Evolutionary conservation across 2,113 vertebrate species (phyloP).

Genomic region (Microtus richardsoni): DNA sequence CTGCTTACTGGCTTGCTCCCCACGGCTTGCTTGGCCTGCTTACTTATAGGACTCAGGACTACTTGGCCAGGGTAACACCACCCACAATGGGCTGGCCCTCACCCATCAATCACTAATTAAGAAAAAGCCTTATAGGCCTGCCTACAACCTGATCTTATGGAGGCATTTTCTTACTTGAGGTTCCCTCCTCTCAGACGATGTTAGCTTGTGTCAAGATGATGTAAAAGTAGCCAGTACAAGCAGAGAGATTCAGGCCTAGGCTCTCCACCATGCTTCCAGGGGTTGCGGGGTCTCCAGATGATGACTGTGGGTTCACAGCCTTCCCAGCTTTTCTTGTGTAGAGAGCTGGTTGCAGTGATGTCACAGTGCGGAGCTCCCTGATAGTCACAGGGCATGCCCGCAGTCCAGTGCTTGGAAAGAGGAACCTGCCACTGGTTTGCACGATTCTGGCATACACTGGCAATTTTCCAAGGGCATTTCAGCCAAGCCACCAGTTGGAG

Average conservation of each 20-base stretch:
- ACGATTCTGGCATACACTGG: fast-evolving
- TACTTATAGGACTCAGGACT: neutral
- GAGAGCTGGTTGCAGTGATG: fast-evolving
- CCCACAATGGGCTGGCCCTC: neutral
- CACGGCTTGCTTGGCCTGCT: neutral
- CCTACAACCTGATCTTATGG: neutral
- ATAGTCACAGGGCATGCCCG: fast-evolving
- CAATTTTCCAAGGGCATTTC: neutral
- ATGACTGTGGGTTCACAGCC: fast-evolving
- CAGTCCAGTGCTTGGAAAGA: neutral
- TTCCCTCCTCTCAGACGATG: neutral
- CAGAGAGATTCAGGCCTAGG: neutral
- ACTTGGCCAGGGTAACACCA: neutral
- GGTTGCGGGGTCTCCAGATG: neutral
- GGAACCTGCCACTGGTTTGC: neutral
- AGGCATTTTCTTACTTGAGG: neutral
- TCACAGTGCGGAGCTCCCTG: fast-evolving
- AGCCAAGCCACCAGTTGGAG: neutral
- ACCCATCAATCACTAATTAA: neutral
- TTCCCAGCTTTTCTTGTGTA: neutral
- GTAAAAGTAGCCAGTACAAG: neutral
- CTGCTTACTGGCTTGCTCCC: neutral
- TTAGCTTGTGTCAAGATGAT: neutral
- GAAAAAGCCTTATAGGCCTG: neutral
- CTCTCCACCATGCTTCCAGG: neutral